These are phyloP conservation scores for Mythimna lalbum DNA, from an alignment of 2,888 invertebrate species.

Conservation along the genomic window DNA sequence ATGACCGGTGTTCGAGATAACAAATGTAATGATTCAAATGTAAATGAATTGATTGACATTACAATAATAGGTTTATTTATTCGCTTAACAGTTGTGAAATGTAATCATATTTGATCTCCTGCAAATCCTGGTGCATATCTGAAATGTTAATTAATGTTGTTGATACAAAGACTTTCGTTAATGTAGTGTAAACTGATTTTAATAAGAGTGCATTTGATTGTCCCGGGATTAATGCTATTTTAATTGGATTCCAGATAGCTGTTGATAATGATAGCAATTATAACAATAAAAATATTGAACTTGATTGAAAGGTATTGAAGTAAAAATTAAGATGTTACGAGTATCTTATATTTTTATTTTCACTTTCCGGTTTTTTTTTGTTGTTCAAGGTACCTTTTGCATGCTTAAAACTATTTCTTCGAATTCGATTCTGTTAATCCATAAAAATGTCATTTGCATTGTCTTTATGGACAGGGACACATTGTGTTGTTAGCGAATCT, in stretches of 20 bases:
- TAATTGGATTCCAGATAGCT: slow-evolving; percentile 4
- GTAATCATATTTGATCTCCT: slow-evolving; percentile 27
- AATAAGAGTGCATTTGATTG: background rate
- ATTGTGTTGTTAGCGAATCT: slow-evolving; percentile 25
- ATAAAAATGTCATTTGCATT: slow-evolving; percentile 23
- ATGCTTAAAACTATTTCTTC: slow-evolving; percentile 7
- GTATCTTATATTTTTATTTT: background rate
- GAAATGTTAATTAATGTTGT: slow-evolving; percentile 43
- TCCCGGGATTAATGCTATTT: slow-evolving; percentile 11
- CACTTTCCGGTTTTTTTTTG: background rate
- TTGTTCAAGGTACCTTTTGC: slow-evolving; percentile 9
- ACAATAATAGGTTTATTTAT: slow-evolving; percentile 47
- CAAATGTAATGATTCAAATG: slow-evolving; percentile 46
- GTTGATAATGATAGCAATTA: background rate
- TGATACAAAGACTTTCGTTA: background rate
- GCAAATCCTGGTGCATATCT: slow-evolving; percentile 14
- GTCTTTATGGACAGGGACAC: slow-evolving; percentile 27
- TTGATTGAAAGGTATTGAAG: background rate
- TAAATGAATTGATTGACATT: slow-evolving; percentile 54
- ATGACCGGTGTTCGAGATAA: slow-evolving; percentile 53
- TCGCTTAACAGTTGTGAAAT: slow-evolving; percentile 36
- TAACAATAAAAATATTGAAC: background rate
- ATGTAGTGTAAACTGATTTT: background rate
- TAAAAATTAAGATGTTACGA: no score
- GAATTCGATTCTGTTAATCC: slow-evolving; percentile 25